These are phyloP conservation scores for Callithrix jacchus DNA, from an alignment of 2,113 vertebrate species.

Conservation along the genomic window DNA sequence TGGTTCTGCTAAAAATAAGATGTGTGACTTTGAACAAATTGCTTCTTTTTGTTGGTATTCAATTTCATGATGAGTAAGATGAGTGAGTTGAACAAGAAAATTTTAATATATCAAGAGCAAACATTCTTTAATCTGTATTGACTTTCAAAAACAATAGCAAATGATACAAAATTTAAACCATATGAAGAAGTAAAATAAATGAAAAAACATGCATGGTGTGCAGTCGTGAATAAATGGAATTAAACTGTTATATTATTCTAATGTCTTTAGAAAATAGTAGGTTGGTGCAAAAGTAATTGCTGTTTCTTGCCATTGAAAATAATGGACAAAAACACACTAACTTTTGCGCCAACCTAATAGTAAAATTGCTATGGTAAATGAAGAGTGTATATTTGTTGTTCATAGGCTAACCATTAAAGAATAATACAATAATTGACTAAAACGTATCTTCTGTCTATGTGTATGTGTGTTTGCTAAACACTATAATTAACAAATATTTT, in stretches of 20 bases:
- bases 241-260: not conserved
- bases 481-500: not conserved
- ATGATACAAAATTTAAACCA: not conserved
- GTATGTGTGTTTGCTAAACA: not conserved
- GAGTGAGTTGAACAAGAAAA: not conserved
- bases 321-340: too few species aligned
- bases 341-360: too few species aligned
- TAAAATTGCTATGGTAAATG: not conserved
- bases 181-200: not conserved
- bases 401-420: not conserved
- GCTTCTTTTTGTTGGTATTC: not conserved
- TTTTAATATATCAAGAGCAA: not conserved
- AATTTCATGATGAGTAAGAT: not conserved
- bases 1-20: not conserved
- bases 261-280: not conserved
- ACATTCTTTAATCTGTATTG: not conserved
- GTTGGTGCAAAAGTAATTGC: too few species aligned
- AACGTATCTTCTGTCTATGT: not conserved
- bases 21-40: not conserved
- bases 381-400: not conserved
- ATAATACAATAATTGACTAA: not conserved
- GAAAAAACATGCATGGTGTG: not conserved
- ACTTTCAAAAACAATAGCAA: not conserved
- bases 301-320: too few species aligned
- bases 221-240: not conserved